These are phyloP conservation scores for Clanis bilineata DNA, from an alignment of 2,888 invertebrate genomes.

Conservation along the genomic window DNA sequence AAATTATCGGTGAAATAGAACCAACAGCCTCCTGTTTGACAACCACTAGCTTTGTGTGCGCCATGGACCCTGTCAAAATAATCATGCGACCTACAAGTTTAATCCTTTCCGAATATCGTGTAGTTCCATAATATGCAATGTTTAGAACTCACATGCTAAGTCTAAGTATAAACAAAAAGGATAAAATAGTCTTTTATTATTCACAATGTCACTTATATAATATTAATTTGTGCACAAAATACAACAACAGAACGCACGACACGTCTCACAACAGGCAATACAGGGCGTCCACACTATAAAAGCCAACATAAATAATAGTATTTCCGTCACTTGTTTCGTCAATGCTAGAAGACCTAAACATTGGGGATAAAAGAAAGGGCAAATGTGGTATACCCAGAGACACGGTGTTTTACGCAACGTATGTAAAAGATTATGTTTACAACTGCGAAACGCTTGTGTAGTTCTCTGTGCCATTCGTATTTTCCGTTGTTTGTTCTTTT, in stretches of 20 bases:
- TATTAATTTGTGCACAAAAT: slow-evolving; percentile 36
- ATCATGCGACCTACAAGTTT: too few species aligned
- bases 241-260: slow-evolving; percentile 47
- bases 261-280: slow-evolving; percentile 47
- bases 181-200: background rate
- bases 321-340: slow-evolving; percentile 36
- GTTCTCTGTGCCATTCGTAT: slow-evolving; percentile 40
- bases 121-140: too few species aligned
- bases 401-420: slow-evolving; percentile 54
- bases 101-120: too few species aligned
- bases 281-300: slow-evolving; percentile 54
- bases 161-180: too few species aligned
- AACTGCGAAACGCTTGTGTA: slow-evolving; percentile 38
- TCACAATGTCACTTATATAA: background rate
- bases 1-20: too few species aligned
- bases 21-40: too few species aligned
- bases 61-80: too few species aligned
- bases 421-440: slow-evolving; percentile 43
- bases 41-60: too few species aligned
- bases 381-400: slow-evolving; percentile 56
- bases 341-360: slow-evolving; percentile 43
- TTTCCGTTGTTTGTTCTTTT: slow-evolving; percentile 29
- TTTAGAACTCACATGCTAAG: too few species aligned
- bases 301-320: slow-evolving; percentile 48
- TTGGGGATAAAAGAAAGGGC: slow-evolving; percentile 54